These are phyloP conservation scores for Noctua janthina DNA, from an alignment of 2,888 invertebrate species.

Conservation along the genomic window DNA sequence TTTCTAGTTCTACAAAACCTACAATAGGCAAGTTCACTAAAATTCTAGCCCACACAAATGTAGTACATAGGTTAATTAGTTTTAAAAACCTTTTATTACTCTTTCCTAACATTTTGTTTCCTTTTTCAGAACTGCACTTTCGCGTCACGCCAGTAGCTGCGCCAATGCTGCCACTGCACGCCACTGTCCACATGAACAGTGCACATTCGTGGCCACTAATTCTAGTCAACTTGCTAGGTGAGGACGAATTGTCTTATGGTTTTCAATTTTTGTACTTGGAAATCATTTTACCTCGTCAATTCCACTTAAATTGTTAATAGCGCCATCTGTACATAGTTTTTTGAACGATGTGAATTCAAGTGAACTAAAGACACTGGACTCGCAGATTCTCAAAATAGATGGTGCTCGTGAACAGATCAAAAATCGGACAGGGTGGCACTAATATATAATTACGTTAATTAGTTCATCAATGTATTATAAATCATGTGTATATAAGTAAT, in stretches of 20 bases:
- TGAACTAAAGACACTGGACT: too few relatives aligned
- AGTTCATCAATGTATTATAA: not conserved
- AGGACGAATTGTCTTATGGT: not conserved
- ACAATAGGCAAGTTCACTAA: not conserved
- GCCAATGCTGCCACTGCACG: constrained; percentile 59
- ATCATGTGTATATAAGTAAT: not conserved
- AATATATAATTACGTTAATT: not conserved
- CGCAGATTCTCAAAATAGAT: constrained; percentile 58
- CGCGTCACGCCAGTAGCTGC: constrained; percentile 70
- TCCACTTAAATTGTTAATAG: not conserved
- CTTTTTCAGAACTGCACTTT: constrained; percentile 72
- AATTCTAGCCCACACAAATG: not conserved
- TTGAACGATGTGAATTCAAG: not conserved
- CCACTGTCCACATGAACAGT: constrained; percentile 79
- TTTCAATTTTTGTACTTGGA: not conserved
- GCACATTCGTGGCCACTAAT: constrained; percentile 77
- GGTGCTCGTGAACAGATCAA: constrained; percentile 41
- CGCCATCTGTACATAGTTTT: constrained; percentile 61
- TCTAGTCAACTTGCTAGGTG: constrained; percentile 81
- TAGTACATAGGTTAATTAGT: too few relatives aligned
- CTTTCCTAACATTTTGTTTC: not conserved
- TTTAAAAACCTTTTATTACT: not conserved
- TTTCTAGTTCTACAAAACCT: not conserved
- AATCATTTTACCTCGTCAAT: not conserved
- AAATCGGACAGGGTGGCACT: not conserved